phyloP scores from a whole-genome alignment of 2,888 invertebrate genomes.

The Lepetodrilus schrolli region DNA sequence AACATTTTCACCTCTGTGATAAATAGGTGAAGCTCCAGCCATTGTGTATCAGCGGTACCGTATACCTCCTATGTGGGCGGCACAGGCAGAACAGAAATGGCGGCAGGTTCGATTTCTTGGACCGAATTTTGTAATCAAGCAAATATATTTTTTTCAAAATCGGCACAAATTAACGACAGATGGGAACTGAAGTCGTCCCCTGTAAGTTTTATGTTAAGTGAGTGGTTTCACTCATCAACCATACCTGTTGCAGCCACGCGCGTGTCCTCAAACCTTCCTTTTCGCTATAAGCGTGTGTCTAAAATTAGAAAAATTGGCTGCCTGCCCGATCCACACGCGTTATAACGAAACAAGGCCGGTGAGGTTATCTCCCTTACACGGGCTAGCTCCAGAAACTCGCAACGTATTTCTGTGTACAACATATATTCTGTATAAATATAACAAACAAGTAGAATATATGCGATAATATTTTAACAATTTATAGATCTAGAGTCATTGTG shows the following conservation, averaged over 20 bases:
- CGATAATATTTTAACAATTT: no score
- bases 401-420: no score
- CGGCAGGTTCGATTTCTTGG: slow-evolving; percentile 72
- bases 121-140: slow-evolving; percentile 75
- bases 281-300: slow-evolving; percentile 16
- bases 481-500: no score
- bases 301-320: slow-evolving; percentile 20
- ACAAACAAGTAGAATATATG: no score
- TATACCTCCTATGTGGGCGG: slow-evolving; percentile 48
- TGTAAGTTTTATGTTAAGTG: slow-evolving; percentile 31
- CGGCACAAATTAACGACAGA: slow-evolving; percentile 53
- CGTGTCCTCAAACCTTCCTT: not conserved
- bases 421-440: no score
- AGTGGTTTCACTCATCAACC: not conserved
- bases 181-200: slow-evolving; percentile 45
- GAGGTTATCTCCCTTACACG: slow-evolving; percentile 24
- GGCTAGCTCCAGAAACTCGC: no score
- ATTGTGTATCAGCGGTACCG: slow-evolving; percentile 47
- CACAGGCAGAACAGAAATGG: slow-evolving; percentile 46
- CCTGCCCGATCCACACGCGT: slow-evolving; percentile 12
- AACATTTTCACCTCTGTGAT: no score
- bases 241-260: slow-evolving; percentile 1
- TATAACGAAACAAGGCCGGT: not conserved
- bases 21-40: slow-evolving; percentile 36
- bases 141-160: slow-evolving; percentile 70